Evolutionary conservation across 1,140 invertebrate species (phyloP).

Genomic region (Hycleus phaleratus): DNA sequence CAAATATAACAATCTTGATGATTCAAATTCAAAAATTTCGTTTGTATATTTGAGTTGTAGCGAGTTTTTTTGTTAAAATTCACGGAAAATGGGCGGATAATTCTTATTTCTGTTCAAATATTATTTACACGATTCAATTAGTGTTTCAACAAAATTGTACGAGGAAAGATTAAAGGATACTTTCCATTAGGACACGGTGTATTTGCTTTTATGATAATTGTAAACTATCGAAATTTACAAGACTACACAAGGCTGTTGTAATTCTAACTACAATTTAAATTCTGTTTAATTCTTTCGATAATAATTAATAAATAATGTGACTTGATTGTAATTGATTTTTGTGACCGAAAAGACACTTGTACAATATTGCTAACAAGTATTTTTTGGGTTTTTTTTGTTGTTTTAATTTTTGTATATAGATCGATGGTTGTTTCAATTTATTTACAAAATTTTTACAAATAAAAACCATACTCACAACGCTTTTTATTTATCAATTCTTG

Average conservation of each 20-base stretch:
- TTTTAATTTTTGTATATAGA: no score
- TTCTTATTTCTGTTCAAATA: slow-evolving; percentile 5
- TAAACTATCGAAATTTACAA: no score
- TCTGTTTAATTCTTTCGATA: slow-evolving; percentile 4
- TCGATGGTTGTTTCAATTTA: no score
- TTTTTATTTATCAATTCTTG: not conserved
- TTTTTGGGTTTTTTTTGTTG: not conserved
- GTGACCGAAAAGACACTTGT: slow-evolving; percentile 14
- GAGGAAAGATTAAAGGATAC: no score
- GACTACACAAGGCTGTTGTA: not conserved
- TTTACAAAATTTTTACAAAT: no score
- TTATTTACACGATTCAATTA: not conserved
- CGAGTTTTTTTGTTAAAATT: no score
- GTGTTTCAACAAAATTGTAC: not conserved
- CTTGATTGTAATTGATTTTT: not conserved
- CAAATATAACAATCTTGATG: no score
- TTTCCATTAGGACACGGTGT: no score
- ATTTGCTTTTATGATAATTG: no score
- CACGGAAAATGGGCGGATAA: slow-evolving; percentile 21
- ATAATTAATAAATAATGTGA: slow-evolving; percentile 1
- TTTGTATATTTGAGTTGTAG: no score
- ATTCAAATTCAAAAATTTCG: no score
- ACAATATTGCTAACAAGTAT: slow-evolving; percentile 13
- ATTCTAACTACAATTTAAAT: not conserved
- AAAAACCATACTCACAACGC: slow-evolving; percentile 11